Evolutionary conservation across 2,888 invertebrate genomes (phyloP).

Genomic region (Phragmatobia fuliginosa): DNA sequence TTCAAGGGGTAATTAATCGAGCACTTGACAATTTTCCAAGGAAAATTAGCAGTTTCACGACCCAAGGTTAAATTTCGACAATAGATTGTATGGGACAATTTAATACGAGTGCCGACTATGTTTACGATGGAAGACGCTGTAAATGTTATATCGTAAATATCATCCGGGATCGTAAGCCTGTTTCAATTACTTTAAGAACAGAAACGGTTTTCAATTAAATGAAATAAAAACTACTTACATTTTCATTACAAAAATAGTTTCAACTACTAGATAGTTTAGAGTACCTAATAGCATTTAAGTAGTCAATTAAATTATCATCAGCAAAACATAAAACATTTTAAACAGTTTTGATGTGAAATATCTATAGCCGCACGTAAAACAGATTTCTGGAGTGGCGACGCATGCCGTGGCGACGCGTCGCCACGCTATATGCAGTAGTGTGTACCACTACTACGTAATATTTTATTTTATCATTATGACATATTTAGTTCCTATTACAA

Average conservation of each 20-base stretch:
- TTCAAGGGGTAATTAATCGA: background rate
- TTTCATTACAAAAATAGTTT: no score
- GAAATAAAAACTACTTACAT: background rate
- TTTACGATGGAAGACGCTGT: slow-evolving; percentile 3
- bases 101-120: slow-evolving; percentile 5
- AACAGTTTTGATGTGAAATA: no score
- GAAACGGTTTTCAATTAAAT: background rate
- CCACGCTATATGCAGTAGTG: no score
- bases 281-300: no score
- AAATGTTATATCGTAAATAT: slow-evolving; percentile 7
- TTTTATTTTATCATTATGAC: no score
- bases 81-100: slow-evolving; percentile 10
- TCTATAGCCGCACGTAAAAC: no score
- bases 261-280: background rate
- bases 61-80: background rate
- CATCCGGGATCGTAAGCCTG: background rate
- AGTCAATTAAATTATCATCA: no score
- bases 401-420: no score
- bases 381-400: no score
- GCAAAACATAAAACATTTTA: no score
- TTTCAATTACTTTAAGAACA: slow-evolving; percentile 10
- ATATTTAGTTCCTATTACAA: no score
- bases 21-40: background rate
- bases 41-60: background rate
- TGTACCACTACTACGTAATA: no score